These are phyloP conservation scores for Tupaia chinensis DNA, from an alignment of 2,113 vertebrate genomes.

Conservation along the genomic window DNA sequence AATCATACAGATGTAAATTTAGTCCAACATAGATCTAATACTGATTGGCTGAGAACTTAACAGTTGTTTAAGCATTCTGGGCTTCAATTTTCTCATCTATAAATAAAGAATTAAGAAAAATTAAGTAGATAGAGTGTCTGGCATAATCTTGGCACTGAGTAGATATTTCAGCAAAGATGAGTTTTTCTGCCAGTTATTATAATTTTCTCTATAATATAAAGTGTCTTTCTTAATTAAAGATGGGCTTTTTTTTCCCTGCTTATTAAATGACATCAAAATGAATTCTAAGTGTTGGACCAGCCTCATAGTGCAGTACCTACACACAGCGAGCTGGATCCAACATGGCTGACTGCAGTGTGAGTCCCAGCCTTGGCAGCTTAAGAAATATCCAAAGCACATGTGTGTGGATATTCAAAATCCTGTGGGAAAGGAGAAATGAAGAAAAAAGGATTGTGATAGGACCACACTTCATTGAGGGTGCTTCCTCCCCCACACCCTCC, in stretches of 20 bases:
- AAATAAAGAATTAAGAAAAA: neutral
- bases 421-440: no score
- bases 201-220: neutral
- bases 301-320: no score
- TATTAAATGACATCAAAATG: neutral
- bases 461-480: no score
- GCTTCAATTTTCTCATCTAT: neutral
- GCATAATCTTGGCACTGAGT: neutral
- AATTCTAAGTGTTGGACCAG: neutral
- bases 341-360: no score
- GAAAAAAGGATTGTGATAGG: no score
- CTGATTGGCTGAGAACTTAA: neutral
- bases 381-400: no score
- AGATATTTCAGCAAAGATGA: neutral
- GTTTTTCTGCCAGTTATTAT: neutral
- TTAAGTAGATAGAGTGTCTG: neutral
- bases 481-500: no score
- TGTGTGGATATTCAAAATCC: no score
- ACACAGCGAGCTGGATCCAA: no score
- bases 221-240: neutral
- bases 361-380: no score
- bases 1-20: neutral
- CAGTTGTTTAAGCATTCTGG: neutral
- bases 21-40: neutral
- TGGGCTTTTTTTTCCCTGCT: neutral